Base-by-base conservation (phyloP, 2,888 invertebrate species). In the Clanis bilineata region DNA sequence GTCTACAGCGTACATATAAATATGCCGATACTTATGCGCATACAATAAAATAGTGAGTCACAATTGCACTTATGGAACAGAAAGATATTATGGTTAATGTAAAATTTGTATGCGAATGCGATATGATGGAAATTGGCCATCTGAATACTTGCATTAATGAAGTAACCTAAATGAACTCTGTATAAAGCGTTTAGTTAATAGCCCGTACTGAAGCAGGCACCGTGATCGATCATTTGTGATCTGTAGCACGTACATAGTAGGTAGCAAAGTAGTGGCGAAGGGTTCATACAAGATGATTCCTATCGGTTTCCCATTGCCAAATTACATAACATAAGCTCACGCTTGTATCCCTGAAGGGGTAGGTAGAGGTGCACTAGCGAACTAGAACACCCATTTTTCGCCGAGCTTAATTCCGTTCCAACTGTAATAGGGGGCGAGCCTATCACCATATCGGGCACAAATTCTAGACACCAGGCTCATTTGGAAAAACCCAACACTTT, bases 181-280 rank as follows among this genome's bases (percentile, higher is more conserved):
- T 70, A 77, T 75, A 66, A 70, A 82, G 73, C 75, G 74, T 73
- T 82, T 18, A 15, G 51, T 83, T 51, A 80, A 85, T 83, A 74
- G 82, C 73, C 76, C 73, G 83, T 87, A 80, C 86, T 86, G 68
- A 58, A 45, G 36, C 47, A 65, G 74, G 71, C 70, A 77, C 74
- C 68, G 72, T 70, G 68, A 67, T 70, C 64, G 68, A 73, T 76
- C 73, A 72, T 85, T 86, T 83, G 83, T 82, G 79, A 82, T 82
- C 75, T 70, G 66, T 74, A 80, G 76, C 79, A 73, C 77, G 12
- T 69, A 72, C 68, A n/a, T n/a, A n/a, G n/a, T n/a, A n/a, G n/a
- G n/a, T n/a, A n/a, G n/a, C n/a, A n/a, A n/a, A n/a, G n/a, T n/a
- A n/a, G n/a, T n/a, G n/a, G n/a, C n/a, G n/a, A n/a, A n/a, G n/a